Base-by-base conservation (phyloP, 2,113 vertebrate genomes). In the Phylloscopus trochilus region DNA sequence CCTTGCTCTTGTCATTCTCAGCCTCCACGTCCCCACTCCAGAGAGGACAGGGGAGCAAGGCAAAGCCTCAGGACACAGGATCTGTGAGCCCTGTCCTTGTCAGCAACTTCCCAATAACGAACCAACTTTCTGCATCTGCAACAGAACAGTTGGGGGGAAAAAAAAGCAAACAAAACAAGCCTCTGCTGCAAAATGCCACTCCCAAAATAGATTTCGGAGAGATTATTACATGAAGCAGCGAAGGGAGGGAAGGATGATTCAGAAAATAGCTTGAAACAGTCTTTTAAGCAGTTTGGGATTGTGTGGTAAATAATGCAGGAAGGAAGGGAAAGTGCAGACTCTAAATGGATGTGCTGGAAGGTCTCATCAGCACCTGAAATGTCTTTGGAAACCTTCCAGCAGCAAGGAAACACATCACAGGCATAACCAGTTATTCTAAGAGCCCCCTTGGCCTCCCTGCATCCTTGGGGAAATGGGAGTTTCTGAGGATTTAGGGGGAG, bases 291-390 rank as follows among this genome's bases (percentile, higher is more conserved):
- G 73, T 73, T 75, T 1, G 2, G 73, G 77, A 35, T 77, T 67
- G 79, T 77, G 44, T 55, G 83, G 95, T 96, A 96, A 96, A 96
- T 97, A 96, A 97, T 96, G 88, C 86, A 97, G 94, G 93, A 96
- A 96, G 85, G 96, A 96, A 94, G 70, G 80, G 80, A 92, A 97
- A 44, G 24, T 89, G 91, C 84, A 93, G 81, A 49, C 80, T 95
- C 56, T 87, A 96, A 97, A 87, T 92, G 94, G 95, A 93, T 87
- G 73, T 84, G 86, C 93, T 96, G 90, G 95, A 96, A 95, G 86
- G 88, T 90, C 86, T 79, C 79, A 76, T 60, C 55, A 51, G 91
- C 82, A 89, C 74, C 90, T 82, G 67, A 78, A 69, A 87, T 56
- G 60, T 43, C 84, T 72, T 52, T 69, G 90, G 95, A 96, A 67